Percentiles rank a stretch among this genome's conserved stretches.
phyloP scores from a whole-genome alignment of 2,888 invertebrate species.

The Caenorhabditis doughertyi region DNA sequence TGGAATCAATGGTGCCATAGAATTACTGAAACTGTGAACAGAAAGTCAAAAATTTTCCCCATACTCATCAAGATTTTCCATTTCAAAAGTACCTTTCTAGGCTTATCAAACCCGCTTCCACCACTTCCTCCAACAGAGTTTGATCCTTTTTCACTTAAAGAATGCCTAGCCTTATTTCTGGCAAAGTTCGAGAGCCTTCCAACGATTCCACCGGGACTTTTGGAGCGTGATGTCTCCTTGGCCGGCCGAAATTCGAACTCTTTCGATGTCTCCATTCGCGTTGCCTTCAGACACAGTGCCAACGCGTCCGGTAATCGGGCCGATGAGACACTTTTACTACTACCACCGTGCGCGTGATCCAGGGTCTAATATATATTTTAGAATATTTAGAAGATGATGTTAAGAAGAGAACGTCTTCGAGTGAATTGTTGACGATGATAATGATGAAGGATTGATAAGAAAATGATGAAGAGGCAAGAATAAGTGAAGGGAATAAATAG shows the following conservation, averaged over 20 bases:
- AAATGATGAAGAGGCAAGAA: constrained; percentile 8
- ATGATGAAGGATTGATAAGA: background rate
- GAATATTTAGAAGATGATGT: constrained; percentile 4
- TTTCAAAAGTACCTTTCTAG: constrained; percentile 55
- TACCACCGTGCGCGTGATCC: constrained; percentile 55
- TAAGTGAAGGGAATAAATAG: constrained; percentile 4
- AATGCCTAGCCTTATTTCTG: constrained; percentile 77
- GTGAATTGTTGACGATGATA: background rate
- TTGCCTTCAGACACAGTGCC: constrained; percentile 75
- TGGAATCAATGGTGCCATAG: no score
- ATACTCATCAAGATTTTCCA: background rate
- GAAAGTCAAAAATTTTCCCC: constrained; percentile 1
- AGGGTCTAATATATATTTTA: constrained; percentile 33
- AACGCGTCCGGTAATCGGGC: constrained; percentile 79
- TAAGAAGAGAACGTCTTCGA: constrained; percentile 8
- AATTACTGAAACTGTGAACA: background rate
- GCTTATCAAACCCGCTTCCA: constrained; percentile 59
- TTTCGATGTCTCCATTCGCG: constrained; percentile 67
- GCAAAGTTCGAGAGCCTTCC: constrained; percentile 80
- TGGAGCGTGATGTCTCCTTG: constrained; percentile 74
- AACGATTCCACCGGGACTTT: constrained; percentile 82
- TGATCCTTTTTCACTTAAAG: constrained; percentile 75
- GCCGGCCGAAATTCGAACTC: constrained; percentile 81
- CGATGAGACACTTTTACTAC: constrained; percentile 64
- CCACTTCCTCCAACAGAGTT: constrained; percentile 57